A percentile compares a stretch with the other conserved stretches of the same genome.
These are phyloP conservation scores for Elysia crispata DNA, from an alignment of 2,888 invertebrate genomes.

Conservation along the genomic window DNA sequence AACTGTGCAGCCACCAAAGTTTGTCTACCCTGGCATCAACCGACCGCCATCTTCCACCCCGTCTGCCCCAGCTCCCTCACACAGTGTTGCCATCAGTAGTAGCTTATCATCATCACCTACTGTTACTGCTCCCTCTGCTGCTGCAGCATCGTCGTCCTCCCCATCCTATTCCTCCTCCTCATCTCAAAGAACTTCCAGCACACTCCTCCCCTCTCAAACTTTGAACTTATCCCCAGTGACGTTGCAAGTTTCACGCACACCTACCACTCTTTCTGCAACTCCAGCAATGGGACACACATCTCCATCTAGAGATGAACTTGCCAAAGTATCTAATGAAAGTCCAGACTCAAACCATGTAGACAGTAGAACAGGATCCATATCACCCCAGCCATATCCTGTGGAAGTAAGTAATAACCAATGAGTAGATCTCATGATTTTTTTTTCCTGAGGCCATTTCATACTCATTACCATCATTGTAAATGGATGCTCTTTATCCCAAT, in stretches of 20 bases:
- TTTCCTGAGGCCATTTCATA: not conserved
- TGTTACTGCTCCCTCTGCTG: not conserved
- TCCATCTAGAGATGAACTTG: not conserved
- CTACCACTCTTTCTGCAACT: not conserved
- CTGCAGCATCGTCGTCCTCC: conserved; percentile 22
- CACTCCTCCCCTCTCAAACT: conserved; percentile 41
- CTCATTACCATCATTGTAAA: not conserved
- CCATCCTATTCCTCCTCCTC: not conserved
- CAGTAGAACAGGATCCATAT: conserved; percentile 14
- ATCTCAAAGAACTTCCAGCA: conserved; percentile 24
- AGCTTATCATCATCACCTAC: conserved; percentile 12
- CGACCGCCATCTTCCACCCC: conserved; percentile 55
- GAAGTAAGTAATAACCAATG: conserved; percentile 41
- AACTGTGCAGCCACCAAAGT: conserved; percentile 70
- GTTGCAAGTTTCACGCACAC: conserved; percentile 35
- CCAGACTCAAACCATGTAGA: conserved; percentile 44
- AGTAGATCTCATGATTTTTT: too few species aligned
- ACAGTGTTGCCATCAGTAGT: not conserved
- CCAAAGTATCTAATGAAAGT: not conserved
- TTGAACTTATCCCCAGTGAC: conserved; percentile 43
- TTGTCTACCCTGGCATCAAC: conserved; percentile 70
- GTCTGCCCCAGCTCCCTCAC: conserved; percentile 36
- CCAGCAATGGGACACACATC: not conserved
- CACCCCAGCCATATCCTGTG: conserved; percentile 52
- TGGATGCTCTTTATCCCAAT: not conserved